Percentiles rank a stretch among this genome's conserved stretches.
Conservation (phyloP, 2,113 vertebrate genomes). For the Python bivittatus region DNA sequence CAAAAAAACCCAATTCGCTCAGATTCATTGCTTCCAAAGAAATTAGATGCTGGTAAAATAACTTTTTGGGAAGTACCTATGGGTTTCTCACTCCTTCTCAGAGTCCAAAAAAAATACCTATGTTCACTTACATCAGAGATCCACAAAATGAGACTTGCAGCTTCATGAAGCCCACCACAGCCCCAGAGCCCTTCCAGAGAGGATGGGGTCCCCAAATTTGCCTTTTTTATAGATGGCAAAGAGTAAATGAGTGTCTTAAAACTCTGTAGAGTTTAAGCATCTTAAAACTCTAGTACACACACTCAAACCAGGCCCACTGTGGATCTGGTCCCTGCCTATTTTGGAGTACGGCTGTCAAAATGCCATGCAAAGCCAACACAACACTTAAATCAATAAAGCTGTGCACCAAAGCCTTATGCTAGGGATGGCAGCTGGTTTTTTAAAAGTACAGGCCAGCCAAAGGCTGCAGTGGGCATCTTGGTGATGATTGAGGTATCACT, state of each 20-base stretch:
- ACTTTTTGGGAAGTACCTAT: not conserved
- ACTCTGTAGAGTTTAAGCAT: not conserved
- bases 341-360: not conserved
- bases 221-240: not conserved
- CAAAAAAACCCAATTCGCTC: not conserved
- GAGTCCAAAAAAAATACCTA: not conserved
- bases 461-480: not conserved
- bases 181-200: not conserved
- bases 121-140: not conserved
- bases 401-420: not conserved
- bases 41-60: not conserved
- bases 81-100: not conserved
- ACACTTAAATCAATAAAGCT: not conserved
- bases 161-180: not conserved
- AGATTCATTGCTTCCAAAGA: not conserved
- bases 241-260: not conserved
- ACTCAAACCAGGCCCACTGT: not conserved
- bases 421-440: not conserved
- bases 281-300: not conserved
- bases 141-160: not conserved
- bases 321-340: not conserved
- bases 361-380: not conserved
- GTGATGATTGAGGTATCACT: not conserved
- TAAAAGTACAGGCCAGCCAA: not conserved
- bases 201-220: too few relatives aligned